Base-by-base conservation (phyloP, 2,113 vertebrate species). In the Urocitellus parryii region DNA sequence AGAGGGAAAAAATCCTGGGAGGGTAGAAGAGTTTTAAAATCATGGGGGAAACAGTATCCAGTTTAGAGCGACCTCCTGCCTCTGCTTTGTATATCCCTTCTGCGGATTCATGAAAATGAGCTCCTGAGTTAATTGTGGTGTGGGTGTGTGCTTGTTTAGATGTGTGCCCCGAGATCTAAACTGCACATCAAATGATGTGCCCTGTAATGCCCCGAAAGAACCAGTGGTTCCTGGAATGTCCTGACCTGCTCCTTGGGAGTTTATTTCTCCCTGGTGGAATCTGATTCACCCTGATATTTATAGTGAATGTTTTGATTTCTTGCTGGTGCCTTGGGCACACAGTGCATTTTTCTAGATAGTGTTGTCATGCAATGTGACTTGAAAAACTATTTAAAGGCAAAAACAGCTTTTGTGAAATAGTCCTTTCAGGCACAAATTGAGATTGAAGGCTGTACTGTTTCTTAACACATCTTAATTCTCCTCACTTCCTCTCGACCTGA, bases 21-120 rank as follows among this genome's bases (percentile, higher is more conserved):
- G 65, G 14, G n/a, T 37, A 61, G 16, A 89, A 34, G 18, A 34
- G 63, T 87, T 94, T 96, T 93, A 86, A 95, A 87, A 79, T 65
- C 72, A 61, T 4, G 32, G 74, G 37, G 42, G n/a, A 88, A 96
- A 96, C 10, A 42, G 84, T 85, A 76, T 95, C 73, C 53, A 96
- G 77, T 91, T 90, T 95, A 94, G 78, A 92, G 34, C 73, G 78
- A 17, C 24, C 63, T 88, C 56, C 91, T 93, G 76, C 88, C 65
- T 90, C 63, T 78, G 68, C 76, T 85, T 95, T 95, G 86, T 93
- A 94, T 86, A 83, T 86, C 29, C 63, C 82, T 88, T 91, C 32
- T 91, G 86, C 76, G 93, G 86, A 74, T 89, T 91, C 56, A 91
- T 79, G 83, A 81, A 95, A 95, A 95, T 72, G 86, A 96, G 51